Conservation (phyloP, 2,113 vertebrate species). For the Nothobranchius kuhntae region DNA sequence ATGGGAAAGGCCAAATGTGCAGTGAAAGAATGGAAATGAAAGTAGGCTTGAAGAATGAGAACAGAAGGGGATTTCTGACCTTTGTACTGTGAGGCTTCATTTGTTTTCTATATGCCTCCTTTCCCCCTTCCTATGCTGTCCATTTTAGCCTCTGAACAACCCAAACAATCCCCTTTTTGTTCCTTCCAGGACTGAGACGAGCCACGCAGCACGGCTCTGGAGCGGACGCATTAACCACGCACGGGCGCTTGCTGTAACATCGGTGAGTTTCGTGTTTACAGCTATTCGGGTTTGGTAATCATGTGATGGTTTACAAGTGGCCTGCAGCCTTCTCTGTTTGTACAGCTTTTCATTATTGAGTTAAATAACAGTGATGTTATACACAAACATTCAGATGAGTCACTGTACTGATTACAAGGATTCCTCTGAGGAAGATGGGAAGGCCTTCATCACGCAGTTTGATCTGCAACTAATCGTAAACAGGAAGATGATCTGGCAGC, state of each 20-base stretch:
- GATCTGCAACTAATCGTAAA: not conserved
- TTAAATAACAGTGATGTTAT: not conserved
- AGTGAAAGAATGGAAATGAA: not conserved
- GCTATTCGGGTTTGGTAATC: slow-evolving; percentile 2
- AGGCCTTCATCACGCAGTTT: not conserved
- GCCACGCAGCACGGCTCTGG: slow-evolving; percentile 36
- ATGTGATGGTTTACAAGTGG: not conserved
- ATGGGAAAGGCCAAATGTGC: not conserved
- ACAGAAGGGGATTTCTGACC: slow-evolving; percentile 25
- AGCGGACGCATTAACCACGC: slow-evolving; percentile 66
- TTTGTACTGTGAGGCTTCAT: slow-evolving; percentile 47
- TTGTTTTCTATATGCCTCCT: slow-evolving; percentile 63
- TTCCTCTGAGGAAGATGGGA: not conserved
- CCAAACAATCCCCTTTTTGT: slow-evolving; percentile 62
- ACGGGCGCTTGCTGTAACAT: slow-evolving; percentile 52
- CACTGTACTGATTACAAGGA: not conserved
- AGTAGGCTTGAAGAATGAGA: slow-evolving; percentile 3
- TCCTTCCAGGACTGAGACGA: slow-evolving; percentile 64
- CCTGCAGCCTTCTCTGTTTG: not conserved
- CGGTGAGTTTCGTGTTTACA: slow-evolving; percentile 58
- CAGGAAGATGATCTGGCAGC: no score
- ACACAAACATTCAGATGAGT: not conserved
- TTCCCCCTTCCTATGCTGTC: not conserved
- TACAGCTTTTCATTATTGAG: slow-evolving; percentile 12
- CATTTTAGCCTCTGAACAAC: slow-evolving; percentile 27